Base-by-base conservation (phyloP, 2,888 invertebrate species). In the Cheilosia urbana region DNA sequence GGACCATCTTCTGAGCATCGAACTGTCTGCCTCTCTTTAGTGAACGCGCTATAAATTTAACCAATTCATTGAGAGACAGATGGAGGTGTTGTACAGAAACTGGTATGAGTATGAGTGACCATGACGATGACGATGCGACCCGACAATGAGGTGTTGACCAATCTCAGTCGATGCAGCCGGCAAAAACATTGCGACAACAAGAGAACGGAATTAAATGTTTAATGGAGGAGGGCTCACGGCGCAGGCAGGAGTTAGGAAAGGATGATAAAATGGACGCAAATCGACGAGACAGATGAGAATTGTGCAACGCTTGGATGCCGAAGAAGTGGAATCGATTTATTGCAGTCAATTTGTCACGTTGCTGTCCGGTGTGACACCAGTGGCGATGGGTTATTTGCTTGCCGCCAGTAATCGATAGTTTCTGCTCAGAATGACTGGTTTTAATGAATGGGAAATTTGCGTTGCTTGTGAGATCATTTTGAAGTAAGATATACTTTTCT, bases 191-290 rank as follows among this genome's bases (percentile, higher is more conserved):
- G n/a, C n/a, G 68, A 73, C 78, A 73, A 79, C 78, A 79, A 47
- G 62, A 57, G 51, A 69, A 49, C 21, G 55, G 73, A 83, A 78
- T 78, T 73, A 83, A 83, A 78, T 78, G 78, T 76, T 76, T 76
- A 65, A 60, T 53, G 45, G 51, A 45, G 47, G 66, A 40, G 15
- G 45, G 6, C 58, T 30, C 17, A 40, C 11, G 45, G 6, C 58
- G 30, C 17, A 42, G 30, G 19, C 40, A 37, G 47, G 34, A 37
- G 17, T 17, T 34, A 51, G 68, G 19, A 42, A 27, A 19, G 62
- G 49, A 62, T 78, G 73, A 78, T 78, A 73, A 73, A 73, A 83
- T 73, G 69, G 73, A 78, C 69, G 73, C 65, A 83, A 83, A 83
- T 78, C 73, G 69, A 69, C 58, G 45, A 58, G 68, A 73, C 79